A percentile compares a stretch with the other conserved stretches of the same genome.
Evolutionary conservation across 2,113 vertebrate genomes (phyloP).

Genomic region (Malurus alboscapulatus): DNA sequence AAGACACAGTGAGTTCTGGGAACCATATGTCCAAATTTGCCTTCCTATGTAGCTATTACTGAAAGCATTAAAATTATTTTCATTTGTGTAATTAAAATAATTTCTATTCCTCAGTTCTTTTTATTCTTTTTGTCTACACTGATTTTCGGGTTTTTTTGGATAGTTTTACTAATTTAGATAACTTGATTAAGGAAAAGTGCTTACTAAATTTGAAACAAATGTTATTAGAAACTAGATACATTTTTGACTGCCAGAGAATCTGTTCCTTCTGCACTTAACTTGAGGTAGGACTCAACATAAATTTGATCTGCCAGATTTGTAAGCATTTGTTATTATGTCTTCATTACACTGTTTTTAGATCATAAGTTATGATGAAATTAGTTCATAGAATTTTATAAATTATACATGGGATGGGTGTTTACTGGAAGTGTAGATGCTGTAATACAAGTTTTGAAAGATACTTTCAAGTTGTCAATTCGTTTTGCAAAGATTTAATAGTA

Average conservation of each 20-base stretch:
- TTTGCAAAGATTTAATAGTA: slow-evolving; percentile 30
- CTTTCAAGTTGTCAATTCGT: slow-evolving; percentile 8
- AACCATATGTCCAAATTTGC: slow-evolving; percentile 23
- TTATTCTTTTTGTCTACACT: background rate
- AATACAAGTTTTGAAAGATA: slow-evolving; percentile 26
- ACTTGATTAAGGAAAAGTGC: slow-evolving; percentile 50
- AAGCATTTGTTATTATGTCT: slow-evolving; percentile 17
- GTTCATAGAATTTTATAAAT: background rate
- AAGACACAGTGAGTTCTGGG: slow-evolving; percentile 32
- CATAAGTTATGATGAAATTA: background rate
- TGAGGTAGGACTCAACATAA: background rate
- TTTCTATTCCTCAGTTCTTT: slow-evolving; percentile 19
- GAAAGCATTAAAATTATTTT: slow-evolving; percentile 37
- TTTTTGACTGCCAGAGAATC: background rate
- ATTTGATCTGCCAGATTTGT: slow-evolving; percentile 37
- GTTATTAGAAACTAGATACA: slow-evolving; percentile 25
- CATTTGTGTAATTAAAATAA: slow-evolving; percentile 44
- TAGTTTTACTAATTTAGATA: slow-evolving; percentile 57
- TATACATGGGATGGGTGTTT: background rate
- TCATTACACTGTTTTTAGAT: background rate
- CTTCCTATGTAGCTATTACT: background rate
- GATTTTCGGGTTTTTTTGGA: background rate
- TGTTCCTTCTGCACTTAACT: slow-evolving; percentile 9
- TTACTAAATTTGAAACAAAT: slow-evolving; percentile 62
- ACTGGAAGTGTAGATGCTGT: background rate